These are phyloP conservation scores for Notamacropus eugenii DNA, from an alignment of 2,797 vertebrate genomes.

Conservation along the genomic window DNA sequence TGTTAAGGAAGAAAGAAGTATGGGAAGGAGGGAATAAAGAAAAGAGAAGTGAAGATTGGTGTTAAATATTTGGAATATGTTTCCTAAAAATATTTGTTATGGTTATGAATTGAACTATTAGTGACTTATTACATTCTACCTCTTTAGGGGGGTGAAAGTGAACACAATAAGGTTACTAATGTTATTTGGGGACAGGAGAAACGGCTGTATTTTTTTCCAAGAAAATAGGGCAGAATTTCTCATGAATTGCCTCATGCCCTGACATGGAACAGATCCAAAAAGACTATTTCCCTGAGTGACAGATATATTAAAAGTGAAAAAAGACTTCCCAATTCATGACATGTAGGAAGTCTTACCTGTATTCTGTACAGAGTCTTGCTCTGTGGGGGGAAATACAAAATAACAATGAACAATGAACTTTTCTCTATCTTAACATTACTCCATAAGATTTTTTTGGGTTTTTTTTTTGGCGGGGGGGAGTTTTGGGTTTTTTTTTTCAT, in stretches of 20 bases:
- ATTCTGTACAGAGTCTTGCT: too few relatives aligned
- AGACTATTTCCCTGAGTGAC: neutral
- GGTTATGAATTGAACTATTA: neutral
- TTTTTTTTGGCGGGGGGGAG: too few relatives aligned
- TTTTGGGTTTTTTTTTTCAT: too few relatives aligned
- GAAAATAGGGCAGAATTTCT: neutral
- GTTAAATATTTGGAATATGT: neutral
- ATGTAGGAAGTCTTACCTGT: too few relatives aligned
- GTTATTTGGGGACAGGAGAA: neutral
- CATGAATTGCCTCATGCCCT: neutral
- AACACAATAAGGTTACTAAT: neutral
- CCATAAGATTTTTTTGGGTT: too few relatives aligned
- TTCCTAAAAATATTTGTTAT: neutral
- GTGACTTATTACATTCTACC: neutral
- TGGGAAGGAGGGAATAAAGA: too few relatives aligned
- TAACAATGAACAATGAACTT: too few relatives aligned
- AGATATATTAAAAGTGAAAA: neutral
- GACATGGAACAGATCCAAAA: neutral
- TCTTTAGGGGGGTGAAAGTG: neutral
- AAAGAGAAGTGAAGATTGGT: neutral
- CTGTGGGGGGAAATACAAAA: too few relatives aligned
- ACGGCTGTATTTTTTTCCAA: too few relatives aligned
- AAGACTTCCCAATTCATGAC: neutral
- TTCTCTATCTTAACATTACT: too few relatives aligned
- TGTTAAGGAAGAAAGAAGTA: too few relatives aligned